These are phyloP conservation scores for Hololepta plana DNA, from an alignment of 2,888 invertebrate species.

Conservation along the genomic window DNA sequence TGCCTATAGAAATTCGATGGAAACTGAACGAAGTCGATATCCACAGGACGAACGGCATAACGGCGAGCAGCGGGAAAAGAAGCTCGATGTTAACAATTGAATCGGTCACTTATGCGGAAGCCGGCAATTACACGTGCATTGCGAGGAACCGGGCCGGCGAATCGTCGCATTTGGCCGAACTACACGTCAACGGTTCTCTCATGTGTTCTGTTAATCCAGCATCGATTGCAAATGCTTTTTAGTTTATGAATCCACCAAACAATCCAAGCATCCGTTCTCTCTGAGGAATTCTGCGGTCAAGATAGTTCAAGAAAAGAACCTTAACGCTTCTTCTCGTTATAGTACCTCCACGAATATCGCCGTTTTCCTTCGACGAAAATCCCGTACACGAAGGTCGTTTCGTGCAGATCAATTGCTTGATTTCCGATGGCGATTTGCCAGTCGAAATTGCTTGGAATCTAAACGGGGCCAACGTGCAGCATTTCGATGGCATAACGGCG, in stretches of 20 bases:
- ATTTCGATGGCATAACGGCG: constrained; percentile 27
- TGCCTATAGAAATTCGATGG: constrained; percentile 53
- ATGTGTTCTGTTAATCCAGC: constrained; percentile 17
- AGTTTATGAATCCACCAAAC: too few relatives aligned
- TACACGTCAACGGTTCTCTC: constrained; percentile 49
- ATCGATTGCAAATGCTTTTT: too few relatives aligned
- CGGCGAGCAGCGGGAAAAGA: constrained; percentile 38
- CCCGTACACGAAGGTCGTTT: constrained; percentile 46
- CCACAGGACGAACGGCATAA: constrained; percentile 32
- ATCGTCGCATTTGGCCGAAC: constrained; percentile 45
- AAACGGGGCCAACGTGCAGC: constrained; percentile 28
- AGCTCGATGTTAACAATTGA: constrained; percentile 39
- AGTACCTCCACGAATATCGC: constrained; percentile 54
- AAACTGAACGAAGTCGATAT: constrained; percentile 47
- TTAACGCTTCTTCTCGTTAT: too few relatives aligned
- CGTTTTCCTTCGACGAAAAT: constrained; percentile 46
- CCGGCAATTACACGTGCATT: constrained; percentile 51
- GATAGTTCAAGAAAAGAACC: too few relatives aligned
- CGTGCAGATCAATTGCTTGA: constrained; percentile 43
- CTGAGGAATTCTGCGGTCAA: too few relatives aligned
- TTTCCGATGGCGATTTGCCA: constrained; percentile 49
- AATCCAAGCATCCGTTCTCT: too few relatives aligned
- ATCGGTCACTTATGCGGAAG: constrained; percentile 47
- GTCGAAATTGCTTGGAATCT: constrained; percentile 49
- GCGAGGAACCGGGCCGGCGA: constrained; percentile 49